Base-by-base conservation (phyloP, 2,888 invertebrate species). In the Pyrgus malvae region DNA sequence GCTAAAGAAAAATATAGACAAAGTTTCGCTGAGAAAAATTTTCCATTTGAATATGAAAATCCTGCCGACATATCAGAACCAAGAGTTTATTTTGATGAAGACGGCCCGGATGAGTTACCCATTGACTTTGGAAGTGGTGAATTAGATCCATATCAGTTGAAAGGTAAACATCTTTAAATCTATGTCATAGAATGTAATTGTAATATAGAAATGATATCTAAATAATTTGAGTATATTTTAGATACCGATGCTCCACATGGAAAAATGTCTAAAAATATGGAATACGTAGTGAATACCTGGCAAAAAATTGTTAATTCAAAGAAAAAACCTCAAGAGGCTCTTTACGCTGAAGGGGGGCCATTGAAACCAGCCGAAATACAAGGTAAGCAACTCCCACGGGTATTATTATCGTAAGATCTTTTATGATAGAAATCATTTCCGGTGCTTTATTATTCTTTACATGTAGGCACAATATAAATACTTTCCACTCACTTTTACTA, bases 41-140 rank as follows among this genome's bases (percentile, higher is more conserved):
- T 90, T 56, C 90, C 90, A 1, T 90, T 90, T 59, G 89, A 90
- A 68, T 90, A 90, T 61, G 89, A 87, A 67, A 83, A 83, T 58
- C 83, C 83, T 1, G 76, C 71, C n/a, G 88, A 88, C 12, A 67
- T 91, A 35, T 87, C 91, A 5, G 92, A 93, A 70, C 89, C 87
- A 11, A 83, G 92, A 50, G 91, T 92, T 62, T 92, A 93, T 65
- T 83, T 84, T 44, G 92, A 91, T 55, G 92, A 92, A 68, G 91
- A 89, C 29, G 82, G 78, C n/a, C 58, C 76, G n/a, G 89, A 86
- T 33, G 89, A 86, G 45, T 74, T 78, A 37, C 72, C 80, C 2
- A 73, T 82, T 42, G 91, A 91, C 48, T 63, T 77, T 45, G 91
- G 88, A 7, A 90, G 87, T 63, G 89, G 88, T 2, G 88, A 90